phyloP scores from a whole-genome alignment of 2,888 invertebrate genomes.

The Drosophila mayaguana region DNA sequence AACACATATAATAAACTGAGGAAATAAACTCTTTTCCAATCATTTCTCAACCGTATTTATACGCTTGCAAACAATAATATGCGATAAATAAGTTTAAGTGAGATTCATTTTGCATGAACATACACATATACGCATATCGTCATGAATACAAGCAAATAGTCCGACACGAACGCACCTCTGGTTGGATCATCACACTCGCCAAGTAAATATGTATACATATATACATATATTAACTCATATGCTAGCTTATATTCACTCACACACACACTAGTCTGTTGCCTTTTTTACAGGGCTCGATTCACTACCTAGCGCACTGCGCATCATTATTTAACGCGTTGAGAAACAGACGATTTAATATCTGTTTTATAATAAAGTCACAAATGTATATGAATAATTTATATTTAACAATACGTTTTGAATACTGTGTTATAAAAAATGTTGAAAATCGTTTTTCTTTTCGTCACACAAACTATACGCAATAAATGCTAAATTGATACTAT shows the following conservation, averaged over 20 bases:
- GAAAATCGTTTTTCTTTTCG: conserved; percentile 34
- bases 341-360: conserved; percentile 3
- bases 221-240: conserved; percentile 44
- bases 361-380: conserved; percentile 11
- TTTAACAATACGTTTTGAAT: conserved; percentile 21
- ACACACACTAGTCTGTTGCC: conserved; percentile 51
- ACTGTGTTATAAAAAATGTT: conserved; percentile 12
- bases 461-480: conserved; percentile 46
- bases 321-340: conserved; percentile 28
- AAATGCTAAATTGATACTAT: conserved; percentile 41
- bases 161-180: conserved; percentile 61
- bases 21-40: background rate
- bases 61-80: background rate
- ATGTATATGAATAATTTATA: conserved; percentile 7
- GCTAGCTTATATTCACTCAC: conserved; percentile 48
- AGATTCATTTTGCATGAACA: conserved; percentile 5
- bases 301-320: conserved; percentile 55
- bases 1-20: conserved; percentile 12
- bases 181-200: conserved; percentile 62
- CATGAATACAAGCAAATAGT: conserved; percentile 46
- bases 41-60: background rate
- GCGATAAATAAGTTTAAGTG: background rate
- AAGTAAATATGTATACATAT: conserved; percentile 46
- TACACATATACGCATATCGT: conserved; percentile 35
- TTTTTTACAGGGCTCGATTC: conserved; percentile 49